Base-by-base conservation (phyloP, 2,797 vertebrate genomes). In the Cheirogaleus major region DNA sequence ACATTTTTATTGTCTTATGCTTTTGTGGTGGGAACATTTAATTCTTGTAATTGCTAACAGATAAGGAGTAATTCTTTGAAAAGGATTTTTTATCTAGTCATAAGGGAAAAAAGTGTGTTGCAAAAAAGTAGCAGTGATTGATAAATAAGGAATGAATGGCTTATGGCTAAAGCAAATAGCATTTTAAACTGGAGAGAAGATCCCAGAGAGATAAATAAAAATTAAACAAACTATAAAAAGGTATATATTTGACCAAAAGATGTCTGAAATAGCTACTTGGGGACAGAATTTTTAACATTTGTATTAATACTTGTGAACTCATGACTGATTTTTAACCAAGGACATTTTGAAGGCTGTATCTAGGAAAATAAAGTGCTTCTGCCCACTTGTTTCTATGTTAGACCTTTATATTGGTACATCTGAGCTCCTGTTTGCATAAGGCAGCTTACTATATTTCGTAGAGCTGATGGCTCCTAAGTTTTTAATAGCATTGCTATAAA, bases 181-280 rank as follows among this genome's bases (percentile, higher is more conserved):
- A 43, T 30, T 96, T 89, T 83, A 79, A 76, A 59, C 80, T 89
- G 27, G 25, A 92, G 65, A 93, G 27, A 73, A 30, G 38, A 69
- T 38, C 27, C 22, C 50, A 61, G 43, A 89, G 80, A 59, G 20
- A 94, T 35, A 79, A 13, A 45, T 27, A 89, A 79, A 92, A 91
- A n/a, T 61, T 57, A 76, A 10, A 59, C 52, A 82, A 76, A 52
- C n/a, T 20, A 18, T 84, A n/a, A 91, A 30, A 9, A 32, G 27
- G 23, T 48, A 14, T 94, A 2, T 63, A 50, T 80, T 86, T 95
- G 13, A 75, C n/a, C 41, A 25, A 25, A 55, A 45, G 7, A 10
- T 30, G n/a, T 69, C 14, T 50, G 73, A 17, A 59, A 25, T 57
- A 83, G n/a, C 55, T 87, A 13, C 17, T 22, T 32, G 35, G 45